These are phyloP conservation scores for Dromococcyx pavoninus DNA, from an alignment of 2,797 vertebrate genomes.

Conservation along the genomic window DNA sequence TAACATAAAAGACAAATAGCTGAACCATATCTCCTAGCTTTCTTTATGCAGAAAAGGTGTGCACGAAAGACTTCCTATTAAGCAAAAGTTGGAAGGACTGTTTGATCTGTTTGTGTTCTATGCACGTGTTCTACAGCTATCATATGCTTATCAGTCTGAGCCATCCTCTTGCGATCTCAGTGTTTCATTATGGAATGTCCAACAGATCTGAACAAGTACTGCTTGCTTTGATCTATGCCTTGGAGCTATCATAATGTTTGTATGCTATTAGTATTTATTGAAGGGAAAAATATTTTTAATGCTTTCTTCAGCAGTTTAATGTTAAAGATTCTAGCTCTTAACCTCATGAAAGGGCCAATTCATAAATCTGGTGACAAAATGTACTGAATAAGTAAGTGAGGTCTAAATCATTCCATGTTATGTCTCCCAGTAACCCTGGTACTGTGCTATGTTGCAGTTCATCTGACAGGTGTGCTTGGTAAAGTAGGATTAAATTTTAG, in stretches of 20 bases:
- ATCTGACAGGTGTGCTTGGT: neutral
- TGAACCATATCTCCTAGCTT: neutral
- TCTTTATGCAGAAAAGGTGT: neutral
- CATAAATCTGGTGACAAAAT: neutral
- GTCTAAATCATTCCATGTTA: neutral
- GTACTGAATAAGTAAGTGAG: neutral
- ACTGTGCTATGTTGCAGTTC: neutral
- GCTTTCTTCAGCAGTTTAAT: neutral
- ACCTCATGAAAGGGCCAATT: neutral
- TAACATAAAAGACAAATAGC: neutral
- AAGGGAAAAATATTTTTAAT: neutral
- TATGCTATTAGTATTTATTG: neutral
- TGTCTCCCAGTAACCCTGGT: neutral
- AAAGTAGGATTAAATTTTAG: neutral
- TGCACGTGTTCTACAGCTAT: constrained; percentile 72
- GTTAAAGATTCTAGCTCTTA: neutral
- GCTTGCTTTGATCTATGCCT: constrained; percentile 85
- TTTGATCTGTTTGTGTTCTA: neutral
- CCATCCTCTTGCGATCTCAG: constrained; percentile 84
- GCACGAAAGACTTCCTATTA: neutral
- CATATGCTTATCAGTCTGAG: constrained; percentile 84
- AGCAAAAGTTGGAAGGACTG: neutral
- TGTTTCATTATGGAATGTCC: constrained; percentile 87
- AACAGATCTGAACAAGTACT: constrained; percentile 84
- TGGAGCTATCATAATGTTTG: constrained; percentile 85